Conservation (phyloP, 2,888 invertebrate species). For the Dasysyrphus albostriatus region DNA sequence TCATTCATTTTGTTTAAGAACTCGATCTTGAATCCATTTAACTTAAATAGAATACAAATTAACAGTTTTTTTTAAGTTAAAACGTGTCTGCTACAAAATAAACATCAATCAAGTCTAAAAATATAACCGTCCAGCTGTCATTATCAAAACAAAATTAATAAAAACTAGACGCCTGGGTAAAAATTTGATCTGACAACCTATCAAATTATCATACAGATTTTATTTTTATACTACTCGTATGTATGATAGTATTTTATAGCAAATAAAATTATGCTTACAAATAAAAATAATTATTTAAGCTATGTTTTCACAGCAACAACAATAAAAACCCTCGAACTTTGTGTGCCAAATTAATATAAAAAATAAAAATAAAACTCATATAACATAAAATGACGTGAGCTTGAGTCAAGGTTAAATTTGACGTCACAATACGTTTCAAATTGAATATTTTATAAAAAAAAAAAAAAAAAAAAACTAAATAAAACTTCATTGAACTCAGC, state of each 20-base stretch:
- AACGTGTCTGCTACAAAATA: neutral
- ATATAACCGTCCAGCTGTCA: neutral
- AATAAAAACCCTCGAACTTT: constrained; percentile 23
- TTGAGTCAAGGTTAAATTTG: constrained; percentile 51
- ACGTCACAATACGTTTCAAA: constrained; percentile 56
- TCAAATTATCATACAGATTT: constrained; percentile 8
- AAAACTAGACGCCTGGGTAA: neutral
- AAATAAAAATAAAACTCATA: constrained; percentile 36
- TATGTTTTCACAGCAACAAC: neutral
- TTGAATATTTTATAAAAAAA: constrained; percentile 20
- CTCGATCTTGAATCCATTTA: too few relatives aligned
- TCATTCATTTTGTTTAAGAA: too few relatives aligned
- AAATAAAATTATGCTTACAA: neutral
- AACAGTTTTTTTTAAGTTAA: neutral
- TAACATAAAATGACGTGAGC: constrained; percentile 27
- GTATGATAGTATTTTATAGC: neutral
- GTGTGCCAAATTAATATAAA: constrained; percentile 20
- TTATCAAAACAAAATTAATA: neutral
- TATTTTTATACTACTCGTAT: neutral
- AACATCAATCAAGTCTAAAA: neutral
- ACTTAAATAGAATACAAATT: neutral
- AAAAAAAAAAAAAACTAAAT: constrained; percentile 1
- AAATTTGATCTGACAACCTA: neutral
- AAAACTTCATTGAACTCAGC: constrained; percentile 14
- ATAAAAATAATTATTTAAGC: constrained; percentile 17